These are phyloP conservation scores for Scelioninae gen. 1 DNA, from an alignment of 2,888 invertebrate species.

Conservation along the genomic window DNA sequence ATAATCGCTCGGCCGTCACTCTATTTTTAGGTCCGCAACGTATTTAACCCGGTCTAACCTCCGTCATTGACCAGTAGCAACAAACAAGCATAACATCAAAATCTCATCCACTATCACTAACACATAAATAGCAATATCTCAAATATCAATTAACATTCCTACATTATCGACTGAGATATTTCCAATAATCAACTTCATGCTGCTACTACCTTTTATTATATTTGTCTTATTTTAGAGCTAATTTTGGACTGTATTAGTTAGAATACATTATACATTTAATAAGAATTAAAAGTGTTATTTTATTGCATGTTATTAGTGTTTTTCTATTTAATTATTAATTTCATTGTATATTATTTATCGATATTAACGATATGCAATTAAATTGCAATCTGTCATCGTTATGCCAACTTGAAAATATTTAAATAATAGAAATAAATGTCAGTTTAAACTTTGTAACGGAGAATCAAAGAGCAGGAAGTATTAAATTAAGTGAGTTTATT, in stretches of 20 bases:
- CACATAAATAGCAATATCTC: conserved; percentile 28
- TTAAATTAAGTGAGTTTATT: neutral
- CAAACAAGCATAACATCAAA: conserved; percentile 67
- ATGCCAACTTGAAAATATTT: no score
- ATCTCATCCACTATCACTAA: conserved; percentile 45
- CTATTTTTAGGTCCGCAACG: conserved; percentile 83
- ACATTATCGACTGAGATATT: conserved; percentile 13
- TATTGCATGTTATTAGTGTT: no score
- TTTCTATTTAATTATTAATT: no score
- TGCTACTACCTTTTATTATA: neutral
- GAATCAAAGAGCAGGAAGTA: neutral
- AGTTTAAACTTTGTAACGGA: no score
- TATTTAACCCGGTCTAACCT: conserved; percentile 84
- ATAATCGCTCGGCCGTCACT: conserved; percentile 80
- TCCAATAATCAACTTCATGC: neutral
- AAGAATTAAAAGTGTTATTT: no score
- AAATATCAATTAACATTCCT: conserved; percentile 32
- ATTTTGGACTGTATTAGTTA: neutral
- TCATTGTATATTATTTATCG: no score
- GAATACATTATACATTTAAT: no score
- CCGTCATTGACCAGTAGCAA: conserved; percentile 73
- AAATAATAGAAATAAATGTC: no score
- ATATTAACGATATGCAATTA: no score
- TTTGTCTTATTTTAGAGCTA: neutral
- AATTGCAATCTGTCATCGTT: no score